Base-by-base conservation (phyloP, 2,888 invertebrate genomes). In the Pseudococcus jackbeardsleyi region DNA sequence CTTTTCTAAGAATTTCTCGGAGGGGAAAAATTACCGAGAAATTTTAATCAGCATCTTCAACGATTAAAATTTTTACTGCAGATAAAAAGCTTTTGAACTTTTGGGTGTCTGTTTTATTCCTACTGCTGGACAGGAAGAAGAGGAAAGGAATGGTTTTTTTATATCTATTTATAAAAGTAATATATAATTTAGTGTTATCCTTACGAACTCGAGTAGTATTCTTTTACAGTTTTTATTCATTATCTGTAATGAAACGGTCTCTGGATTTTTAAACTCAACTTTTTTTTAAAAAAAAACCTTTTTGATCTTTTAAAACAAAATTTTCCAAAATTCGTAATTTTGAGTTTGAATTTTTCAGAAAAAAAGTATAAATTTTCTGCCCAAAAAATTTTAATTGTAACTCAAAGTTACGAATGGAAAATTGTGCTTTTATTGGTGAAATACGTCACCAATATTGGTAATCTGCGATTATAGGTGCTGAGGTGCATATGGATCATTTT, bases 201-300 rank as follows among this genome's bases (percentile, higher is more conserved):
- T 68, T 26, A 68, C 19, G 26, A 68, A 68, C 19, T 22, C 3
- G 12, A 84, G 84, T 84, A 46, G 48, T 84, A 84, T 48, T 84
- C 19, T 7, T 26, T 46, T 46, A 7, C 46, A 7, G 5, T 46
- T 48, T 84, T 84, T 84, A 84, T 84, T 84, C n/a, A 84, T 48
- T 48, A 84, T 84, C 48, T 46, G 48, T 50, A n/a, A 1, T 84
- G 84, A 84, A 84, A 84, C 84, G 48, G 84, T 79, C 15, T 12
- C 79, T 79, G 3, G 72, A 79, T 12, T 15, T n/a, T 33, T 42
- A n/a, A n/a, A n/a, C n/a, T n/a, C n/a, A n/a, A n/a, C n/a, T 77
- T 77, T 77, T 77, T 77, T 46, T 46, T 46, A 22, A 15, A 77
- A 33, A 26, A 77, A n/a, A 33, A n/a, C n/a, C n/a, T n/a, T n/a